Evolutionary conservation across 2,888 invertebrate genomes (phyloP), one percentile per base, ranked within the genome.

Genomic region (Buathra laborator): DNA sequence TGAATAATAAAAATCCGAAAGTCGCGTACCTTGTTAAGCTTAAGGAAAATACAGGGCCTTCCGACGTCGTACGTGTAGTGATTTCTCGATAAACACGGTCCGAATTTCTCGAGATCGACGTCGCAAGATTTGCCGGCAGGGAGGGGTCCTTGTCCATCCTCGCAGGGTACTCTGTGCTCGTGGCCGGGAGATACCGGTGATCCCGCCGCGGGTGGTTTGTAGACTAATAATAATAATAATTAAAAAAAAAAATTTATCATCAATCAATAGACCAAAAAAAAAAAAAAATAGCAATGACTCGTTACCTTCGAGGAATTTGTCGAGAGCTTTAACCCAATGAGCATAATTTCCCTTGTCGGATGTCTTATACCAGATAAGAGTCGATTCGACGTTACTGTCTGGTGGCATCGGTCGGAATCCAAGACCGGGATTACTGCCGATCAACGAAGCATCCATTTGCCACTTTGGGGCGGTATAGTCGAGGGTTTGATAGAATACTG

Each of bases 381-480:
- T 99, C 94, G 99, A 99, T 94, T 99, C 99, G 90, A 98, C 98
- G 94, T 98, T 98, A 84, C 96, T 96, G 91, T 97, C 97, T 90
- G 98, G 96, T 88, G 98, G 98, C 97, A 98, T 98, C 87, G 99
- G 99, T 93, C 99, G 96, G 95, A 99, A 99, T 88, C 99, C 99
- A 92, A 99, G 96, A 93, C 99, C 99, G 94, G 99, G 99, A 95
- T 99, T 99, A 92, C 95, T 96, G 88, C 99, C 99, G 92, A 99
- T 99, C 92, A 99, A 94, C 66, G 98, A 98, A 85, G 96, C 95
- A 24, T 97, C 97, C 94, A 97, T 95, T 94, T 97, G 97, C 98
- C 98, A 99, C 94, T 98, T 98, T 19, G 99, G 99, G 94, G 95
- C 96, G 92, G 96, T 96, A 89, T 95, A 94, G 93, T 98, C 97